phyloP scores from a whole-genome alignment of 2,797 vertebrate species.

The Margarornis squamiger region DNA sequence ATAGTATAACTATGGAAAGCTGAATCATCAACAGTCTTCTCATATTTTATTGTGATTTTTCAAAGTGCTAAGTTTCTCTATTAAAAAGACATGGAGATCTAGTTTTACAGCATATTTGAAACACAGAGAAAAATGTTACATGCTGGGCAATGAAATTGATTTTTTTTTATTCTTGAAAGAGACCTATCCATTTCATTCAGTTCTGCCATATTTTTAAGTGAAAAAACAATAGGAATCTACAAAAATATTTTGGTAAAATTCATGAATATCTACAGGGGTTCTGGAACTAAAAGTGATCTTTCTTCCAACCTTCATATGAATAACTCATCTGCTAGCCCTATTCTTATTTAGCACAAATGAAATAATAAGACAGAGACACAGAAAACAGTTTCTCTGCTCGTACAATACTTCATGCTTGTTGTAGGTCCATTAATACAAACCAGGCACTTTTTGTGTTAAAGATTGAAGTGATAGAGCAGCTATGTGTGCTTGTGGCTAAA shows the following conservation, averaged over 20 bases:
- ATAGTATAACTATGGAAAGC: slow-evolving; percentile 52
- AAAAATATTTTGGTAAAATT: slow-evolving; percentile 80
- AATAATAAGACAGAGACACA: slow-evolving; percentile 62
- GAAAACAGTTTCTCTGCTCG: slow-evolving; percentile 50
- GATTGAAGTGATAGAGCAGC: background rate
- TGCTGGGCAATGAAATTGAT: slow-evolving; percentile 79
- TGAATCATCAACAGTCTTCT: slow-evolving; percentile 60
- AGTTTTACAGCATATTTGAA: slow-evolving; percentile 78
- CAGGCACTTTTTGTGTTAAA: slow-evolving; percentile 33
- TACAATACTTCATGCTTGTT: slow-evolving; percentile 39
- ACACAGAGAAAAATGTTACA: slow-evolving; percentile 74
- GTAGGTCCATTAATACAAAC: slow-evolving; percentile 55
- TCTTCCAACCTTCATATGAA: slow-evolving; percentile 62
- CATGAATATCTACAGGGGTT: slow-evolving; percentile 63
- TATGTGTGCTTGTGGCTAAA: background rate
- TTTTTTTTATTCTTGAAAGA: slow-evolving; percentile 74
- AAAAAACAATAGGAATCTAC: slow-evolving; percentile 74
- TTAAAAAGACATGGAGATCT: slow-evolving; percentile 75
- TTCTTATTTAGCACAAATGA: slow-evolving; percentile 69
- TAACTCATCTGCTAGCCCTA: slow-evolving; percentile 54
- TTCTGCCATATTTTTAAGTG: slow-evolving; percentile 75
- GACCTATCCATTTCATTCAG: slow-evolving; percentile 73
- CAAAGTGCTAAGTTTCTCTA: slow-evolving; percentile 70
- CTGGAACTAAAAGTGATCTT: slow-evolving; percentile 62
- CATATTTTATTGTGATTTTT: slow-evolving; percentile 65